These are phyloP conservation scores for Semotilus atromaculatus DNA, from an alignment of 2,797 vertebrate species.

Conservation along the genomic window DNA sequence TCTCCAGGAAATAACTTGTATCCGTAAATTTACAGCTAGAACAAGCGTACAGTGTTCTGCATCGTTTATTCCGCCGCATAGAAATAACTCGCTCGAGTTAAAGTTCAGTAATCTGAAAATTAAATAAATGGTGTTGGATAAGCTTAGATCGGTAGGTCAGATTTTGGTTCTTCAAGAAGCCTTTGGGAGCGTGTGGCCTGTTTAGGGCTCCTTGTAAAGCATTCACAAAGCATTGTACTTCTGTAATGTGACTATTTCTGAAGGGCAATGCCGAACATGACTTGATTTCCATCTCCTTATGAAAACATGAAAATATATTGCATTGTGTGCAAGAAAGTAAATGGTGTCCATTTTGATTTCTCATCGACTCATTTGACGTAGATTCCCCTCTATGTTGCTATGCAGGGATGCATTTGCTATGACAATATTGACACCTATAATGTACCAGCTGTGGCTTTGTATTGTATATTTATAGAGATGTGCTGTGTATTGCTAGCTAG, in stretches of 20 bases:
- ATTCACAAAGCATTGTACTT: background rate
- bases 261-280: background rate
- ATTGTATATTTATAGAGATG: constrained; percentile 47
- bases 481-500: background rate
- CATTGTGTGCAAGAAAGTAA: background rate
- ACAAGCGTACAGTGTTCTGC: constrained; percentile 30
- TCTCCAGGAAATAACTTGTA: constrained; percentile 52
- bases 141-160: background rate
- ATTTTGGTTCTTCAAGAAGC: background rate
- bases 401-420: constrained; percentile 44
- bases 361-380: background rate
- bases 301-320: background rate
- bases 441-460: constrained; percentile 45
- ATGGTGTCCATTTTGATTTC: background rate
- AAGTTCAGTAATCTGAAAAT: constrained; percentile 9
- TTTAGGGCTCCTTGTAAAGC: background rate
- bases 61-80: background rate
- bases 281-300: background rate
- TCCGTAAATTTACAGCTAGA: constrained; percentile 45
- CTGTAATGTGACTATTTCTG: constrained; percentile 1
- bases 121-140: background rate
- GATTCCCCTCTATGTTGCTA: background rate
- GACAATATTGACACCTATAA: constrained; percentile 31
- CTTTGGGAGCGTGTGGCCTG: background rate
- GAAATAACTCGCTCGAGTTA: background rate